A percentile compares a stretch with the other conserved stretches of the same genome.
phyloP scores from a whole-genome alignment of 1,140 invertebrate genomes.

The Homalodisca vitripennis region DNA sequence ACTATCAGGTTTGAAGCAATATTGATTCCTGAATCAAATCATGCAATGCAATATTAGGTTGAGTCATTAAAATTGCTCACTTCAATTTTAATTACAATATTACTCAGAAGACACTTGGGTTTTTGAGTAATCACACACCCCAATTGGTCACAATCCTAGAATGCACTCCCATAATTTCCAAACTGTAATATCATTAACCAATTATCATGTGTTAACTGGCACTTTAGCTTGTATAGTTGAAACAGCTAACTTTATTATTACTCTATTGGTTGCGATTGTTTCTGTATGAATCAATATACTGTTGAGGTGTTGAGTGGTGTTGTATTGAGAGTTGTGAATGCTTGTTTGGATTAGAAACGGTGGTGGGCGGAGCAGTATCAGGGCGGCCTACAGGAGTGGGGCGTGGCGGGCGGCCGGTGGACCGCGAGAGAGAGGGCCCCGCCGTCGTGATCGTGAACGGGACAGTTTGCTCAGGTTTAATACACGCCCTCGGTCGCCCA shows the following conservation, averaged over 20 bases:
- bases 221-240: too few relatives aligned
- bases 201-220: too few relatives aligned
- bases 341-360: slow-evolving; percentile 20
- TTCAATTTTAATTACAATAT: too few relatives aligned
- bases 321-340: neutral
- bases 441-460: slow-evolving; percentile 21
- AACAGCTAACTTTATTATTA: slow-evolving; percentile 27
- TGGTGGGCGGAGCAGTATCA: slow-evolving; percentile 4
- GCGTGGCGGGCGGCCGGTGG: slow-evolving; percentile 22
- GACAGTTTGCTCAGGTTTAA: slow-evolving; percentile 35
- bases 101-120: too few relatives aligned
- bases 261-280: slow-evolving; percentile 1
- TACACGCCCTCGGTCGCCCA: slow-evolving; percentile 36
- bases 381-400: slow-evolving; percentile 30
- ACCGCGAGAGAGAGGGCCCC: slow-evolving; percentile 15
- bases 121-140: too few relatives aligned
- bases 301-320: neutral
- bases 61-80: too few relatives aligned
- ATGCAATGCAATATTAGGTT: too few relatives aligned
- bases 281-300: neutral
- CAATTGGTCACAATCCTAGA: too few relatives aligned
- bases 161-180: too few relatives aligned
- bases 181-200: too few relatives aligned
- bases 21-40: too few relatives aligned
- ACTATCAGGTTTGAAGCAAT: too few relatives aligned